Evolutionary conservation across 2,888 invertebrate species (phyloP).

Genomic region (Napeogenes inachia): DNA sequence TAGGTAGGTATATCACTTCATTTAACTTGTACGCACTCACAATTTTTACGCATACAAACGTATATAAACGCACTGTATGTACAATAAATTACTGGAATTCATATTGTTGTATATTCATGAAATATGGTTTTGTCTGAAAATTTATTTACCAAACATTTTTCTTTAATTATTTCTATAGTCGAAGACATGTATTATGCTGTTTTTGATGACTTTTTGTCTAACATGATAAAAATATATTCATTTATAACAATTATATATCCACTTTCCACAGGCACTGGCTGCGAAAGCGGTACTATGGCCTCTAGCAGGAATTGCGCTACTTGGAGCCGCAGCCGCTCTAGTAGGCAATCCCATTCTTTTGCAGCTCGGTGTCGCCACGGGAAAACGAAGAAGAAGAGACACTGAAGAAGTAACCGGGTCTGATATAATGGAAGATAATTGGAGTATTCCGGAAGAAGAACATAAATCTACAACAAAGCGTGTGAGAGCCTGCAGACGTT

Average conservation of each 20-base stretch:
- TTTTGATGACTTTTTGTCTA: no score
- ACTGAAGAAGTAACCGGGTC: conserved; percentile 46
- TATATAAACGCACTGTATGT: no score
- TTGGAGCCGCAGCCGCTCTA: conserved; percentile 88
- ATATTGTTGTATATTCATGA: no score
- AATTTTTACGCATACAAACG: no score
- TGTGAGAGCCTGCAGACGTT: neutral
- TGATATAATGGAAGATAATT: conserved; percentile 21
- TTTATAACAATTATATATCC: conserved; percentile 4
- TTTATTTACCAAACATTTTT: no score
- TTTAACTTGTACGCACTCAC: no score
- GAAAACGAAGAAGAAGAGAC: conserved; percentile 74
- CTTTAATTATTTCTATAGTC: no score
- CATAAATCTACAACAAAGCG: conserved; percentile 7
- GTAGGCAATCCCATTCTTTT: conserved; percentile 87
- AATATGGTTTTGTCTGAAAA: no score
- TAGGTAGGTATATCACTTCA: no score
- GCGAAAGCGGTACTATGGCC: conserved; percentile 82
- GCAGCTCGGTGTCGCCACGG: conserved; percentile 85
- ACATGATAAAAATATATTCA: no score
- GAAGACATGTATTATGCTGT: no score
- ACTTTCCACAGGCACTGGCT: conserved; percentile 70
- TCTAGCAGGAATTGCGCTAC: conserved; percentile 86
- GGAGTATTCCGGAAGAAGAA: conserved; percentile 3
- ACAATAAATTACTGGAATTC: no score